Evolutionary conservation across 1,140 invertebrate genomes (phyloP).

Genomic region (Agrilus planipennis): DNA sequence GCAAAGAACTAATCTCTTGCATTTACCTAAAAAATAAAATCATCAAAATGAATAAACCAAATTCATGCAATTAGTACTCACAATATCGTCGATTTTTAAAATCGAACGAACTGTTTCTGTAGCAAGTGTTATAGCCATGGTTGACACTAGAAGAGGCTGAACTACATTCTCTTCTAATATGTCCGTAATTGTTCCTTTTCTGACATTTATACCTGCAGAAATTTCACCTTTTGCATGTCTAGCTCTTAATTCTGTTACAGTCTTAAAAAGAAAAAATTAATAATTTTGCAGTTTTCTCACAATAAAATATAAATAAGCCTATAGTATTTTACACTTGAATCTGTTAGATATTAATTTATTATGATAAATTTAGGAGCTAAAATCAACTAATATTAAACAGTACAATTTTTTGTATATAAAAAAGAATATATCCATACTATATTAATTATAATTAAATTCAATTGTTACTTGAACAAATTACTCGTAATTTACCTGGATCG

Average conservation of each 20-base stretch:
- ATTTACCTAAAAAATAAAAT: too few species aligned
- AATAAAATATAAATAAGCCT: too few species aligned
- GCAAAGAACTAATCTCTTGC: too few species aligned
- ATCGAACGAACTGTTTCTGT: conserved; percentile 96
- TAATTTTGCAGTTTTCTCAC: too few species aligned
- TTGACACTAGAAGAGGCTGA: conserved; percentile 91
- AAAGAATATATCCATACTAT: too few species aligned
- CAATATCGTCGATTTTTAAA: conserved; percentile 98
- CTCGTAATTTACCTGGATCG: conserved; percentile 57
- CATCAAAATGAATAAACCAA: conserved; percentile 5
- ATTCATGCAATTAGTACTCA: conserved; percentile 38
- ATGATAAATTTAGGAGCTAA: too few species aligned
- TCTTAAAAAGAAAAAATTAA: conserved; percentile 40
- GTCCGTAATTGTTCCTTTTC: conserved; percentile 91
- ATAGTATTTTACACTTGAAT: too few species aligned
- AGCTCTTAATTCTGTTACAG: conserved; percentile 93
- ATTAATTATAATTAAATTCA: too few species aligned
- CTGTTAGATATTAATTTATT: too few species aligned
- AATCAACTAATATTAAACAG: too few species aligned
- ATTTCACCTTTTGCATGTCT: conserved; percentile 77
- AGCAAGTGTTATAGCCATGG: conserved; percentile 86
- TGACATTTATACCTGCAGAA: conserved; percentile 90
- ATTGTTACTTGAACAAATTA: too few species aligned
- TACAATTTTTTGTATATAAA: too few species aligned
- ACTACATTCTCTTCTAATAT: conserved; percentile 96